A percentile compares a stretch with the other conserved stretches of the same genome.
These are phyloP conservation scores for Galeopsomyia nigrocyanea DNA, from an alignment of 2,888 invertebrate species.

Conservation along the genomic window DNA sequence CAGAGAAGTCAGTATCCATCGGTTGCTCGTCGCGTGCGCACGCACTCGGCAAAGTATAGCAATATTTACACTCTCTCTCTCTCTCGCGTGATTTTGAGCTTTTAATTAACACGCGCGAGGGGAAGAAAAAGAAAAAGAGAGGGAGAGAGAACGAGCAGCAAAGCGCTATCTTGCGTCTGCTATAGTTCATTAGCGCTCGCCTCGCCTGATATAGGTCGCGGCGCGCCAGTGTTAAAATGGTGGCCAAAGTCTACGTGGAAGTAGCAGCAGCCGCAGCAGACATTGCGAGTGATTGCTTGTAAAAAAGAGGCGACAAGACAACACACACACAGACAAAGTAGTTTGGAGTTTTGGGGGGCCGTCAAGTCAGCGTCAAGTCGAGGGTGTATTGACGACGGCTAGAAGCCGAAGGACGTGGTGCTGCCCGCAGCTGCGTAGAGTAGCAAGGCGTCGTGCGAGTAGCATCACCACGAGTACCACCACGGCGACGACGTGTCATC, in stretches of 20 bases:
- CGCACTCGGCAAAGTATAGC: no score
- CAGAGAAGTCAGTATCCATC: no score
- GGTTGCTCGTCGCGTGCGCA: no score
- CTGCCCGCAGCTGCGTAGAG: conserved; percentile 30
- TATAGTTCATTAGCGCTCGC: no score
- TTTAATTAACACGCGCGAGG: no score
- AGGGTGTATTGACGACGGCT: conserved; percentile 16
- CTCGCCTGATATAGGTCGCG: no score
- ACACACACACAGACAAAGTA: no score
- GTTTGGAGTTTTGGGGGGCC: not conserved
- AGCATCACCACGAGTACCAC: conserved; percentile 11
- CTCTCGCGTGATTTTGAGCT: no score
- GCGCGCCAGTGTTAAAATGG: no score
- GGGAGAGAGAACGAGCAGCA: conserved; percentile 10
- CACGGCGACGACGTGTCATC: conserved; percentile 10
- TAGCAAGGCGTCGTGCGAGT: conserved; percentile 10
- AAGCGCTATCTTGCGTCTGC: not conserved
- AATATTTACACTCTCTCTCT: no score
- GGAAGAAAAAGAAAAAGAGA: not conserved
- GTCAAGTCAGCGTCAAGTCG: not conserved
- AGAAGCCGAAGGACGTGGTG: conserved; percentile 35
- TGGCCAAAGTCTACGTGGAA: conserved; percentile 44
- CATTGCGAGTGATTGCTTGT: no score
- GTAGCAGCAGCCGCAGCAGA: conserved; percentile 10
- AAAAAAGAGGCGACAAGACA: not conserved